phyloP scores from a whole-genome alignment of 1,140 invertebrate species.

The Zaprionus camerounensis region DNA sequence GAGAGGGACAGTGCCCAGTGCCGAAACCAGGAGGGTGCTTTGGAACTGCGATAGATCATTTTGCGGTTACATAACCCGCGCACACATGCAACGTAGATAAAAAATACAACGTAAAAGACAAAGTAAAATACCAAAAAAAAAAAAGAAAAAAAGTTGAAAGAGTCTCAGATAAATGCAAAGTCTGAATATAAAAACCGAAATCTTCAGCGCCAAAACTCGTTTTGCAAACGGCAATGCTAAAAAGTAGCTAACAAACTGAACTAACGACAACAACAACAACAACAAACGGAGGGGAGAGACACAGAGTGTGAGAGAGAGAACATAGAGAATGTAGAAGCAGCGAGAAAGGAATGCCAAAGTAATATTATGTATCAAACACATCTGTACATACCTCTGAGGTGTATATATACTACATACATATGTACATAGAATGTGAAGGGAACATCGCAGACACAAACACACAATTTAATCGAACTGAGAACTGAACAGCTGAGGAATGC shows the following conservation, averaged over 20 bases:
- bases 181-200: slow-evolving; percentile 55
- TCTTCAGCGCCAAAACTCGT: slow-evolving; percentile 60
- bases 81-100: slow-evolving; percentile 73
- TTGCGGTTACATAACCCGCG: slow-evolving; percentile 71
- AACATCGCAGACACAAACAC: not conserved
- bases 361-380: slow-evolving; percentile 28
- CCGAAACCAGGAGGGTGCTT: slow-evolving; percentile 11
- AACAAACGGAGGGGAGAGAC: not conserved
- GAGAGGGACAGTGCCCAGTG: no score
- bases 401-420: not conserved
- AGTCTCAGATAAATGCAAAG: slow-evolving; percentile 52
- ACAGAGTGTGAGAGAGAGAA: not conserved
- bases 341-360: slow-evolving; percentile 37
- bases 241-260: slow-evolving; percentile 36
- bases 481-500: not conserved
- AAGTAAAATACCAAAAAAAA: slow-evolving; percentile 23
- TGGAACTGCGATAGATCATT: slow-evolving; percentile 68
- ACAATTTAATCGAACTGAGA: not conserved
- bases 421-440: not conserved
- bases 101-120: slow-evolving; percentile 18
- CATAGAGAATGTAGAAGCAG: slow-evolving; percentile 17
- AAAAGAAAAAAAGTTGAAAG: slow-evolving; percentile 25
- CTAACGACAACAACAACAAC: slow-evolving; percentile 1
- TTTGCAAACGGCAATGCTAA: slow-evolving; percentile 41
- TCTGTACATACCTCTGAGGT: slow-evolving; percentile 1